Evolutionary conservation across 2,888 invertebrate genomes (phyloP), one percentile per base, ranked within the genome.

Genomic region (Agrochola lychnidis): DNA sequence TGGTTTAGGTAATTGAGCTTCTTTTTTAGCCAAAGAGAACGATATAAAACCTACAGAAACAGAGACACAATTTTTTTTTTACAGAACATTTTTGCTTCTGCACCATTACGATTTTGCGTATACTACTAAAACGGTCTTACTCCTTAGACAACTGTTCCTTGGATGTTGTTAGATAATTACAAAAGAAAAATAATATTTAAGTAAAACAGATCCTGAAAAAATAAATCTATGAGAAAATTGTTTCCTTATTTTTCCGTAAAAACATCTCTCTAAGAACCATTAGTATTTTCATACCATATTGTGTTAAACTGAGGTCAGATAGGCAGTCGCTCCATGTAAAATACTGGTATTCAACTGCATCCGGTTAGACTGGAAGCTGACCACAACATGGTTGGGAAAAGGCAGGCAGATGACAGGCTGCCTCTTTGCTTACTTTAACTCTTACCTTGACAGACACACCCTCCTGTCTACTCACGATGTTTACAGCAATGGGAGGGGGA

Each of bases 371-470:
- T 7, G 2, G 22, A 48, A 48, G 48, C 48, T 6, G 48, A 51
- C 22, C 7, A 22, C 51, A 51, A 22, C 53, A 53, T 9, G 53
- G 7, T 53, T 53, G 22, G 53, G 22, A 53, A 53, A 53, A 53
- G 9, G 6, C 3, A 3, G 9, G 9, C 22, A 53, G 22, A 22
- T 22, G 22, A 53, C 22, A 22, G 53, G 9, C 9, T 22, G 9
- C 22, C 22, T 53, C 9, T 53, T 53, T 42, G 42, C 10, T 10
- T 42, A 42, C 10, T 42, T 42, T 42, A 42, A 42, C 42, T 42
- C 98, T 36, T 36, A 36, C 4, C 36, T 99, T 99, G 30, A 99
- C 98, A 79, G 99, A 99, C 75, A 99, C 98, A 92, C 99, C 99
- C 94, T 99, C 99, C 88, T 97, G 98, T 53, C 99, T 99, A 82